Percentiles rank a stretch among this genome's conserved stretches.
These are phyloP conservation scores for Scomber japonicus DNA, from an alignment of 2,113 vertebrate genomes.

Conservation along the genomic window DNA sequence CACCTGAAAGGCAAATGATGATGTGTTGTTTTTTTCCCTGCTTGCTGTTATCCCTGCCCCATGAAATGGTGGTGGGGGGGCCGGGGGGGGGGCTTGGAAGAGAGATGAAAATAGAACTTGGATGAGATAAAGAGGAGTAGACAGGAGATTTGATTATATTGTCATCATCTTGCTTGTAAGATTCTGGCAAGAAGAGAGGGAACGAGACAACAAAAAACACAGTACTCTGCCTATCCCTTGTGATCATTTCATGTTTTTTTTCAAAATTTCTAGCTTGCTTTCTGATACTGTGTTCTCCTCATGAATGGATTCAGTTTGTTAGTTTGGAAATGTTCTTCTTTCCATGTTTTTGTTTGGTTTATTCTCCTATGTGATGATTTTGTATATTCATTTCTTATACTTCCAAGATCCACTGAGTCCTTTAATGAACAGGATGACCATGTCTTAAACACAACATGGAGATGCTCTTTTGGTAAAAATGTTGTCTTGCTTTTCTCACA, in stretches of 20 bases:
- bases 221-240: neutral
- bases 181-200: neutral
- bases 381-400: no score
- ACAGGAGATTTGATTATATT: constrained; percentile 15
- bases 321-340: no score
- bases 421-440: neutral
- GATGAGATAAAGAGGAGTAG: constrained; percentile 3
- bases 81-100: neutral
- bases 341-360: neutral
- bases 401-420: no score
- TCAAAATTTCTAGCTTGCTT: neutral
- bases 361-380: neutral
- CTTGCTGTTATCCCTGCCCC: constrained; percentile 3
- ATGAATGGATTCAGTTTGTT: neutral
- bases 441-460: neutral
- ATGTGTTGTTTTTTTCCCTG: constrained; percentile 31
- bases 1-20: constrained; percentile 76
- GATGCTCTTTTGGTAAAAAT: neutral
- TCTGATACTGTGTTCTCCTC: neutral
- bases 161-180: neutral
- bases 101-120: constrained; percentile 39
- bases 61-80: neutral
- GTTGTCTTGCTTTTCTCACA: no score
- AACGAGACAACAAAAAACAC: neutral
- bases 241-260: neutral